phyloP scores from a whole-genome alignment of 2,888 invertebrate species.

The Cheilosia urbana region DNA sequence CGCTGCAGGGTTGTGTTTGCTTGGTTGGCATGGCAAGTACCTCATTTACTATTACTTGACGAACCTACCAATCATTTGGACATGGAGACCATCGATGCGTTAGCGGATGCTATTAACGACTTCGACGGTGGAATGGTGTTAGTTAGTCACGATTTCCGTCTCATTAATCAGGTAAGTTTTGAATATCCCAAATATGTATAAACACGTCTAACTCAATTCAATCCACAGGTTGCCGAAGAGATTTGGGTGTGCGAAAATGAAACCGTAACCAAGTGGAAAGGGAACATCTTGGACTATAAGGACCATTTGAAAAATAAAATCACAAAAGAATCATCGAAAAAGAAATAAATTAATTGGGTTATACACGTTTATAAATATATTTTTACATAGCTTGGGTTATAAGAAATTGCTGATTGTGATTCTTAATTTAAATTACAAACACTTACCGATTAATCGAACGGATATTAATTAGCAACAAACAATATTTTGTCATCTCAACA shows the following conservation, averaged over 20 bases:
- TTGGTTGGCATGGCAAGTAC: conserved; percentile 98
- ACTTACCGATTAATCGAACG: conserved; percentile 47
- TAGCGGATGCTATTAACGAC: conserved; percentile 98
- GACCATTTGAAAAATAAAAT: conserved; percentile 95
- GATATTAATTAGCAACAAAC: conserved; percentile 55
- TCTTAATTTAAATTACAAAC: conserved; percentile 68
- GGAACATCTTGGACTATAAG: conserved; percentile 98
- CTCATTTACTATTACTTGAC: conserved; percentile 93
- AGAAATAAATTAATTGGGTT: conserved; percentile 73
- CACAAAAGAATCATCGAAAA: conserved; percentile 85
- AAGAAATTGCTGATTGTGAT: conserved; percentile 69
- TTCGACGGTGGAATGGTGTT: conserved; percentile 99
- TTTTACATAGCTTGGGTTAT: conserved; percentile 67
- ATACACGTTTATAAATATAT: conserved; percentile 43
- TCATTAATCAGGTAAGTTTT: conserved; percentile 95
- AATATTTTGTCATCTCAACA: conserved; percentile 42
- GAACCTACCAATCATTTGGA: conserved; percentile 97
- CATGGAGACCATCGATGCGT: conserved; percentile 99
- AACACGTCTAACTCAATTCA: background rate
- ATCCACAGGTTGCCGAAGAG: conserved; percentile 95
- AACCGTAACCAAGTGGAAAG: conserved; percentile 98
- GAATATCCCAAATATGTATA: background rate
- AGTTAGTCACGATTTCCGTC: conserved; percentile 99
- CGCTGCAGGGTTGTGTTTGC: conserved; percentile 99
- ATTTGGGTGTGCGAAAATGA: conserved; percentile 99